Conservation (phyloP, 2,888 invertebrate species). For the Drosophila pseudotalamancana region DNA sequence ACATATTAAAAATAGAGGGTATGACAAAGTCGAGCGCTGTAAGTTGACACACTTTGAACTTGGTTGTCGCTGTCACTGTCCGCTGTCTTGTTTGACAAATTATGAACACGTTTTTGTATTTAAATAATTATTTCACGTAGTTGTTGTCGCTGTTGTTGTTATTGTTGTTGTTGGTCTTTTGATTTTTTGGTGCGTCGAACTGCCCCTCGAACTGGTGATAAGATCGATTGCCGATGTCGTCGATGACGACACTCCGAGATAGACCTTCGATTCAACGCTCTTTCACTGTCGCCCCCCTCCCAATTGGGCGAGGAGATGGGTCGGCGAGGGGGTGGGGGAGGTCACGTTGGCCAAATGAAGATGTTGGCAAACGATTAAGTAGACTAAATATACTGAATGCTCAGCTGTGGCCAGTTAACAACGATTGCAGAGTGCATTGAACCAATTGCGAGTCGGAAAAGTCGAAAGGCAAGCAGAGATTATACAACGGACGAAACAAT, state of each 20-base stretch:
- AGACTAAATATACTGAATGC: constrained; percentile 6
- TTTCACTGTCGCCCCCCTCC: background rate
- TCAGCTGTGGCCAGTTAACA: background rate
- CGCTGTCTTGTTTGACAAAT: constrained; percentile 54
- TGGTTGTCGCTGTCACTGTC: constrained; percentile 11
- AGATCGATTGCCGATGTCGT: constrained; percentile 42
- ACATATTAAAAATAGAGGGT: background rate
- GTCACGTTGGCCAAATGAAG: constrained; percentile 10
- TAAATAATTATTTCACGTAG: constrained; percentile 37
- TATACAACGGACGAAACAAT: constrained; percentile 14
- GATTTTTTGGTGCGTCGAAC: constrained; percentile 50
- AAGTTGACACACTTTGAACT: constrained; percentile 1
- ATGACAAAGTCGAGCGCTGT: constrained; percentile 3
- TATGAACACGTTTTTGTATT: constrained; percentile 62
- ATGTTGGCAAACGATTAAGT: constrained; percentile 16
- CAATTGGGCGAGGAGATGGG: background rate
- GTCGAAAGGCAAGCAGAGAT: constrained; percentile 23
- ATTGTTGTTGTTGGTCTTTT: constrained; percentile 25
- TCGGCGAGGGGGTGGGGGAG: background rate
- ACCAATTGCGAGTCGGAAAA: constrained; percentile 29
- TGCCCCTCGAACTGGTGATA: constrained; percentile 37
- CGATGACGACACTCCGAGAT: constrained; percentile 18
- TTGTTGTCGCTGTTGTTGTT: too few relatives aligned
- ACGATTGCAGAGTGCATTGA: constrained; percentile 36
- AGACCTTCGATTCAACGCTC: constrained; percentile 30